phyloP scores from a whole-genome alignment of 2,113 vertebrate genomes.

The Riparia riparia region DNA sequence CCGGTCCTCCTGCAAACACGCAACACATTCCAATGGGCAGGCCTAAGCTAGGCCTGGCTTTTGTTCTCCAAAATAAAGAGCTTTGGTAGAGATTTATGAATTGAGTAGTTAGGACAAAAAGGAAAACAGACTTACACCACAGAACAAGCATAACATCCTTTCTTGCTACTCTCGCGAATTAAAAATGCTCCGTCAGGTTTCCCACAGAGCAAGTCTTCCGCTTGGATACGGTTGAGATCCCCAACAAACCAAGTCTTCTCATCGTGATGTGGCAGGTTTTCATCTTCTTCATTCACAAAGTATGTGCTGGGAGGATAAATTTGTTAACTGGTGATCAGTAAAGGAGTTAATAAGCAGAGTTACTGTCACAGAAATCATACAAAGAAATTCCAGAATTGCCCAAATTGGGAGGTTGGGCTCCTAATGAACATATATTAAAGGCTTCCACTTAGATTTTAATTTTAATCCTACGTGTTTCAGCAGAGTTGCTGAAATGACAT shows the following conservation, averaged over 20 bases:
- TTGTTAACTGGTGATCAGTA: not conserved
- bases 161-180: conserved; percentile 96
- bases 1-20: not conserved
- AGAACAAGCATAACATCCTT: conserved; percentile 96
- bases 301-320: conserved; percentile 79
- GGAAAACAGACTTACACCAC: conserved; percentile 90
- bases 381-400: not conserved
- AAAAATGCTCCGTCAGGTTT: conserved; percentile 94
- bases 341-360: not conserved
- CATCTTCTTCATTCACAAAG: conserved; percentile 90
- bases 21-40: not conserved
- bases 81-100: not conserved
- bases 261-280: conserved; percentile 90
- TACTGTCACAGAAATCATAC: not conserved
- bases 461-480: not conserved
- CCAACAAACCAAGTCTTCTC: conserved; percentile 98
- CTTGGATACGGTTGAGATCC: conserved; percentile 90
- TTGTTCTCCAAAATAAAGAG: conserved; percentile 3
- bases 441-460: not conserved
- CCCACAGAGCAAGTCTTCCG: conserved; percentile 92
- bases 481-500: not conserved
- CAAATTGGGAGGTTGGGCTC: not conserved
- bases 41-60: not conserved
- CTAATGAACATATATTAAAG: not conserved
- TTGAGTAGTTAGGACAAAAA: not conserved